These are phyloP conservation scores for Ambastaia sidthimunki DNA, from an alignment of 2,797 vertebrate genomes.

Conservation along the genomic window DNA sequence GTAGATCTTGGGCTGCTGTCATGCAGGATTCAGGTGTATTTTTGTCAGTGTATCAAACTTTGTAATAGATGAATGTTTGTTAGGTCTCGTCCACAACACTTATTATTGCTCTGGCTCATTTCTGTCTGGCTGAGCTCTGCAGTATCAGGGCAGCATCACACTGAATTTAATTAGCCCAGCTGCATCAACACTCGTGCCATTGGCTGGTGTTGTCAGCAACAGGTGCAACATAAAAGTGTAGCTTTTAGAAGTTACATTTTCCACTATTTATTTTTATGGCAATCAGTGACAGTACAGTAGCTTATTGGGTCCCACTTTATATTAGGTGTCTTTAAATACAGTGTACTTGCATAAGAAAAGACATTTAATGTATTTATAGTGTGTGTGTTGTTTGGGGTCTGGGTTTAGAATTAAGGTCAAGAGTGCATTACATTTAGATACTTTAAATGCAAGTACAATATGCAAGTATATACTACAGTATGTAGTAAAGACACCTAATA, in stretches of 20 bases:
- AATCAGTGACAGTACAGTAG: too few relatives aligned
- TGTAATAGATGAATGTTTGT: not conserved
- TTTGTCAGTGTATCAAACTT: not conserved
- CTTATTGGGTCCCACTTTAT: too few relatives aligned
- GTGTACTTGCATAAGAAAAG: too few relatives aligned
- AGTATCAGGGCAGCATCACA: slow-evolving; percentile 86
- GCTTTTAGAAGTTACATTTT: not conserved
- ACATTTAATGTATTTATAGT: too few relatives aligned
- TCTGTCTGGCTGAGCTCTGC: slow-evolving; percentile 76
- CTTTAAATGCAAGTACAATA: too few relatives aligned
- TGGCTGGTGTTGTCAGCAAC: slow-evolving; percentile 67
- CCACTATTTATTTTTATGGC: too few relatives aligned
- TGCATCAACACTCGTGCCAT: slow-evolving; percentile 77
- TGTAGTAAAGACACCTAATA: too few relatives aligned
- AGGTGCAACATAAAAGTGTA: slow-evolving; percentile 22
- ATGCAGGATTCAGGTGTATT: not conserved
- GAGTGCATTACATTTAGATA: too few relatives aligned
- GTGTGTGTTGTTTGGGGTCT: too few relatives aligned
- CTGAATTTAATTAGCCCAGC: slow-evolving; percentile 99
- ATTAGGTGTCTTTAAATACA: too few relatives aligned
- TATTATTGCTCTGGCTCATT: slow-evolving; percentile 91
- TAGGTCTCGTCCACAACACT: slow-evolving; percentile 82
- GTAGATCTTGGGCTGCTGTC: not conserved
- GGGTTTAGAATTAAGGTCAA: too few relatives aligned
- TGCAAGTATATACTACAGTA: too few relatives aligned